Evolutionary conservation across 2,888 invertebrate species (phyloP).

Genomic region (Tetropium fuscum): DNA sequence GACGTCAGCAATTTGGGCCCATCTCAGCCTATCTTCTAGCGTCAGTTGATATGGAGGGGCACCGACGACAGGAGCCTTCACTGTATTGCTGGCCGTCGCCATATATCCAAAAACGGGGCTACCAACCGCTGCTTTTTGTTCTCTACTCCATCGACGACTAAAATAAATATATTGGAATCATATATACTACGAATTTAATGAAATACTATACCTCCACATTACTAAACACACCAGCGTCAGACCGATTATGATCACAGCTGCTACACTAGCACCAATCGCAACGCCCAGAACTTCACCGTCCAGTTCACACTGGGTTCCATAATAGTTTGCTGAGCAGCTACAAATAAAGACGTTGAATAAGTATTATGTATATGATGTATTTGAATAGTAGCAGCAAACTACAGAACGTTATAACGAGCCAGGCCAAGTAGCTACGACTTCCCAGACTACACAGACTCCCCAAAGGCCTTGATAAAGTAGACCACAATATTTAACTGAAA

Average conservation of each 20-base stretch:
- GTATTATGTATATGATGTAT: neutral
- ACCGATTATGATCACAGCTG: constrained; percentile 89
- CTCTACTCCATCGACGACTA: constrained; percentile 90
- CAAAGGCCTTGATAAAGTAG: no score
- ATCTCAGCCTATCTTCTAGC: constrained; percentile 83
- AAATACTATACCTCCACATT: constrained; percentile 82
- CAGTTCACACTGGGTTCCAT: constrained; percentile 89
- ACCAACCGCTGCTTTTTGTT: constrained; percentile 84
- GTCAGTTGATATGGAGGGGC: constrained; percentile 84
- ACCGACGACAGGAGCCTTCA: constrained; percentile 79
- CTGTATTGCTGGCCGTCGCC: constrained; percentile 78
- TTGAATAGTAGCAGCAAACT: no score
- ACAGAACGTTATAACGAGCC: no score
- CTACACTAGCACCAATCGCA: constrained; percentile 90
- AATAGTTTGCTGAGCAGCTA: constrained; percentile 88
- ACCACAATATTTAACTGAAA: no score
- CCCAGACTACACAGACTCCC: no score
- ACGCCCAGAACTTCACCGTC: constrained; percentile 94
- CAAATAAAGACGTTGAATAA: constrained; percentile 45
- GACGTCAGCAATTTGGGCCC: constrained; percentile 92
- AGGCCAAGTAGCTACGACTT: no score
- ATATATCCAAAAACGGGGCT: constrained; percentile 91
- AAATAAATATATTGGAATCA: no score
- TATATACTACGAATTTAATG: no score
- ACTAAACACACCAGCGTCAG: constrained; percentile 87